Evolutionary conservation across 2,888 invertebrate genomes (phyloP).

Genomic region (Macrosiphum euphorbiae): DNA sequence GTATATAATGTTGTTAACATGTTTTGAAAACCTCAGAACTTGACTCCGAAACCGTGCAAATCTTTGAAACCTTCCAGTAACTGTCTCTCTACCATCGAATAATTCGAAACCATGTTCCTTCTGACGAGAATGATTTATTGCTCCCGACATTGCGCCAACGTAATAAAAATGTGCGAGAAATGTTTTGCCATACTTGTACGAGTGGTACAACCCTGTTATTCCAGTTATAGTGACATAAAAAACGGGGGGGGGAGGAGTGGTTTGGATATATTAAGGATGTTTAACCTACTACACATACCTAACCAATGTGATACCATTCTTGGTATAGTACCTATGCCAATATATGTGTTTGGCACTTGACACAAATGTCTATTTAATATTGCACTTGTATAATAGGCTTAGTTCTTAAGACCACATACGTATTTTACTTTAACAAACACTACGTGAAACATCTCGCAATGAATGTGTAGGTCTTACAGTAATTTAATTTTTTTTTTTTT

Average conservation of each 20-base stretch:
- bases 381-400: background rate
- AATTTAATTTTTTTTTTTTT: too few relatives aligned
- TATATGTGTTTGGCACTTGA: background rate
- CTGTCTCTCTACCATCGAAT: background rate
- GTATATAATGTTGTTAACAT: background rate
- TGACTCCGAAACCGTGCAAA: background rate
- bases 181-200: background rate
- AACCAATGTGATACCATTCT: background rate
- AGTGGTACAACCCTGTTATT: background rate
- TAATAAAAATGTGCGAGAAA: background rate
- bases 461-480: too few relatives aligned
- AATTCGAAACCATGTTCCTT: background rate
- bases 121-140: background rate
- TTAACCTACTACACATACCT: background rate
- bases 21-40: background rate
- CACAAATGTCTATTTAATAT: background rate
- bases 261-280: background rate
- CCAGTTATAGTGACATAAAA: background rate
- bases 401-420: background rate
- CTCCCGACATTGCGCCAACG: background rate
- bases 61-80: background rate
- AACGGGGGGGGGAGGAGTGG: background rate
- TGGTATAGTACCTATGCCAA: background rate
- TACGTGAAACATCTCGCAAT: too few relatives aligned
- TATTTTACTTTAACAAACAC: background rate